phyloP scores from a whole-genome alignment of 2,888 invertebrate genomes.

The Escarpia spicata region DNA sequence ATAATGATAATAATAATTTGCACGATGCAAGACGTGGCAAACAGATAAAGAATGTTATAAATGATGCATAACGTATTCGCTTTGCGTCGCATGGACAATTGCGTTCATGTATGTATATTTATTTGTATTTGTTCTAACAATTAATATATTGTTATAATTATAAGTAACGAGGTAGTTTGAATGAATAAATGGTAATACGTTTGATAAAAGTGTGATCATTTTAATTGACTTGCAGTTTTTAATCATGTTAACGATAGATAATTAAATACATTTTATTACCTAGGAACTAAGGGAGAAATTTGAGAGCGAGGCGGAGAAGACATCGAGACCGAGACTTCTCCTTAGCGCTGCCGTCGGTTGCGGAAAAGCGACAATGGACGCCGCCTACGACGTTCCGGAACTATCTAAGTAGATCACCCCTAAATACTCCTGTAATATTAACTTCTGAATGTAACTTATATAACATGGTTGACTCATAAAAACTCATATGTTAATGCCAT shows the following conservation, averaged over 20 bases:
- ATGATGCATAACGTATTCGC: too few species aligned
- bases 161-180: too few species aligned
- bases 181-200: background rate
- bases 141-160: too few species aligned
- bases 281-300: conserved; percentile 22
- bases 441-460: too few species aligned
- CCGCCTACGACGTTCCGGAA: conserved; percentile 19
- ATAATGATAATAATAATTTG: too few species aligned
- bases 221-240: background rate
- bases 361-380: background rate
- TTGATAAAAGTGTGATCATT: background rate
- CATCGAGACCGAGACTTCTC: conserved; percentile 7
- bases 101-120: too few species aligned
- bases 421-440: background rate
- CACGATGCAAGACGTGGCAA: too few species aligned
- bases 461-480: too few species aligned
- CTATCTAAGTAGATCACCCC: background rate
- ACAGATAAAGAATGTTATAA: too few species aligned
- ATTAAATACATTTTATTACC: background rate
- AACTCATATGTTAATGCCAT: too few species aligned
- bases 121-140: too few species aligned
- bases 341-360: conserved; percentile 22
- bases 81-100: too few species aligned
- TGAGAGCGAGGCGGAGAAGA: background rate
- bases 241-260: background rate